phyloP scores from a whole-genome alignment of 2,113 vertebrate genomes.

The Poecile atricapillus region DNA sequence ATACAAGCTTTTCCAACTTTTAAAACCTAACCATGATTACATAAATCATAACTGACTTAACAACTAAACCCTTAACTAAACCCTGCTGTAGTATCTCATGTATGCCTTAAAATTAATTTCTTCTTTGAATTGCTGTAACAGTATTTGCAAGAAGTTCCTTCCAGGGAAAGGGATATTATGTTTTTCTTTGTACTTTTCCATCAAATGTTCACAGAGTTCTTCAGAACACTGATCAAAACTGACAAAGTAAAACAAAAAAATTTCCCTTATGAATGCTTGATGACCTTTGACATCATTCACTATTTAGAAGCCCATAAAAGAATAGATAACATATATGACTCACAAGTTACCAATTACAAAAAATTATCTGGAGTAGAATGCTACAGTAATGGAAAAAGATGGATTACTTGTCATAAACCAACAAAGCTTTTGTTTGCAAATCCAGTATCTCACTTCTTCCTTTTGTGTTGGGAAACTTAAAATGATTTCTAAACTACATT shows the following conservation, averaged over 20 bases:
- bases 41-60: background rate
- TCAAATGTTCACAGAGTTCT: constrained; percentile 33
- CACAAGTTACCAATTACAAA: constrained; percentile 77
- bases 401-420: constrained; percentile 75
- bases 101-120: background rate
- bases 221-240: constrained; percentile 56
- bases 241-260: constrained; percentile 32
- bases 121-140: background rate
- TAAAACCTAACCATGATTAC: background rate
- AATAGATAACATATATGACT: constrained; percentile 73
- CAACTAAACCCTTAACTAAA: background rate
- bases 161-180: background rate
- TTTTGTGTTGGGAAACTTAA: constrained; percentile 55
- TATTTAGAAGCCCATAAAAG: constrained; percentile 71
- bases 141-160: background rate
- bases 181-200: background rate
- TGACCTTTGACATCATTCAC: constrained; percentile 61
- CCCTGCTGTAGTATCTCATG: background rate
- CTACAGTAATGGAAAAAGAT: constrained; percentile 74
- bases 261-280: constrained; percentile 46
- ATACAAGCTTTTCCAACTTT: background rate
- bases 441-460: constrained; percentile 68
- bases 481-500: constrained; percentile 73
- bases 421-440: constrained; percentile 73
- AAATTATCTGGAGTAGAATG: constrained; percentile 70